Evolutionary conservation across 1,140 invertebrate species (phyloP), one percentile per base, ranked within the genome.

Genomic region (Frieseomelitta varia): DNA sequence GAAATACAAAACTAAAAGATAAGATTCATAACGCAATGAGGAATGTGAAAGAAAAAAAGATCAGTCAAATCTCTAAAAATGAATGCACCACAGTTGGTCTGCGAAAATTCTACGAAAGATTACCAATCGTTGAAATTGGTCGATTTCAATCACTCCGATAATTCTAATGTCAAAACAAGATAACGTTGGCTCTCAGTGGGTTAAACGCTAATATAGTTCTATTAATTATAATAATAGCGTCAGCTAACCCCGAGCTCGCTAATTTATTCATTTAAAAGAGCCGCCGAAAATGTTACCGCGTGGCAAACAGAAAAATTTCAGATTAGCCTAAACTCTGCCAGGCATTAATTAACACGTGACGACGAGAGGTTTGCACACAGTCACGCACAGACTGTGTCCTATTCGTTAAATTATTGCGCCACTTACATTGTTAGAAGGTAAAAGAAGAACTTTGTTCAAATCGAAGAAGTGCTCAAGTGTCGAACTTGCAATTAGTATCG

Each of bases 341-440:
- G 39, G 24, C 15, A 77, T 2, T 67, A 79, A 79, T 67, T 55
- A 34, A 56, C 10, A 27, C 10, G 55, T 58, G 30, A 34, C 30
- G 55, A 53, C 6, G 30, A 55, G 63, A 55, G 17, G 14, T n/a
- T 17, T 55, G n/a, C n/a, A 55, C n/a, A 39, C n/a, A 68, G 34
- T 80, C 12, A 34, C 12, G 19, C 15, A 11, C 19, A 47, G 39
- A 47, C 8, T 10, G 12, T 4, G 15, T 80, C 71, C 14, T 71
- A 47, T 71, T 58, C 67, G 67, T 80, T 80, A 39, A 72, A n/a
- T 61, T 63, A 61, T 80, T 72, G 17, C 58, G 24, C 27, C 2
- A 27, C 6, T 65, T 30, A 21, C 39, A 8, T 47, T 53, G 17
- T 34, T 71, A 71, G 17, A 27, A 19, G 14, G 6, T 6, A 15